A percentile compares a stretch with the other conserved stretches of the same genome.
phyloP scores from a whole-genome alignment of 2,888 invertebrate genomes.

The Oligia strigilis region DNA sequence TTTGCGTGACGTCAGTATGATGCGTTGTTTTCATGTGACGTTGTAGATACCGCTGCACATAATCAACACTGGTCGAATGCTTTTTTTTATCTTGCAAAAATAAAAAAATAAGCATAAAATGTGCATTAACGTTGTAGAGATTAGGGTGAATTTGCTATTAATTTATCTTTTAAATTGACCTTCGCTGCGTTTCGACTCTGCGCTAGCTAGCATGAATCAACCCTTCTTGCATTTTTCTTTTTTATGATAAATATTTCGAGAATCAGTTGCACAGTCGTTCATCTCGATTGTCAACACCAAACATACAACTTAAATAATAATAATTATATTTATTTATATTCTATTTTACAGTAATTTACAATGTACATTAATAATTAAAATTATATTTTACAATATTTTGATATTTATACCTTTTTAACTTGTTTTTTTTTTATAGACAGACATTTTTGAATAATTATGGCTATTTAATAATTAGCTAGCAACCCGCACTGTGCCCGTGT shows the following conservation, averaged over 20 bases:
- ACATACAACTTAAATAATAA: constrained; percentile 47
- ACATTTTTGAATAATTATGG: constrained; percentile 3
- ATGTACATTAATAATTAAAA: constrained; percentile 57
- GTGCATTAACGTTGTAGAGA: too few species aligned
- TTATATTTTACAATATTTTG: constrained; percentile 28
- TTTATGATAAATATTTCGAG: neutral
- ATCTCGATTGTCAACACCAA: constrained; percentile 23
- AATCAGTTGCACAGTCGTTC: constrained; percentile 1
- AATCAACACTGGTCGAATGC: too few species aligned
- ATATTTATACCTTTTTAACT: constrained; percentile 27
- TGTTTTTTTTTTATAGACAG: neutral
- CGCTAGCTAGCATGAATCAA: too few species aligned
- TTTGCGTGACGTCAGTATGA: too few species aligned
- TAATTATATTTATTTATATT: constrained; percentile 51
- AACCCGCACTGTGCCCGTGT: neutral
- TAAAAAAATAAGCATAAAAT: too few species aligned
- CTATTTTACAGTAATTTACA: constrained; percentile 67
- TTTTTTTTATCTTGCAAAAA: too few species aligned
- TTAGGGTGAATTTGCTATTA: too few species aligned
- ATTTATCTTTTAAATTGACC: too few species aligned
- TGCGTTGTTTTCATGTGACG: too few species aligned
- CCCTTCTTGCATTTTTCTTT: neutral
- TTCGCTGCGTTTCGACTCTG: too few species aligned
- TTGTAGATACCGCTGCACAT: too few species aligned
- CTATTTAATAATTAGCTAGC: neutral